Evolutionary conservation across 2,113 vertebrate species (phyloP), one percentile per base, ranked within the genome.

Genomic region (Ctenodactylus gundi): DNA sequence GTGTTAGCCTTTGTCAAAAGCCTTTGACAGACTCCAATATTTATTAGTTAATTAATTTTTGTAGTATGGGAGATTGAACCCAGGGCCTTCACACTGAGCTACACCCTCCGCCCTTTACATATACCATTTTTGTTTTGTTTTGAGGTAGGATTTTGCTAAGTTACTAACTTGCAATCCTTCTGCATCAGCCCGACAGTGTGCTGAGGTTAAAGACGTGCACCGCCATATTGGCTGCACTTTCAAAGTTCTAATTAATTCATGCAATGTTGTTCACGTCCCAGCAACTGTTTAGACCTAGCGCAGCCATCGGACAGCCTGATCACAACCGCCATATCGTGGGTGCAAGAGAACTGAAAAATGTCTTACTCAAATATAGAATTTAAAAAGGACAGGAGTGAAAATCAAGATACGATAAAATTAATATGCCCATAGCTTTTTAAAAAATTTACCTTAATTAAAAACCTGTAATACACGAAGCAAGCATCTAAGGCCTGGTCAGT

Each of bases 401-500:
- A 85, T 58, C 36, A 11, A 70, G 46, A 53, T 39, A 49, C 3
- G 11, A 51, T 36, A 41, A 55, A 87, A 82, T 36, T 21, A 60
- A 72, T 58, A 27, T 27, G n/a, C 1, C 27, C 21, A 57, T 46
- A 60, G n/a, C 41, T 20, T 53, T 91, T 84, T 90, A n/a, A n/a
- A n/a, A n/a, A n/a, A n/a, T n/a, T n/a, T 41, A 57, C 88, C 64
- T 93, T 77, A 78, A 65, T 76, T 90, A 88, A 87, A 75, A 93
- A 34, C 46, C 14, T 57, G 6, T 57, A 84, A 36, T 29, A 31
- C 64, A n/a, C 21, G 72, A 87, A 91, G 31, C 23, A 31, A 46
- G 12, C 17, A 72, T 64, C 83, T 73, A 31, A n/a, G 36, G 12
- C 72, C 7, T 36, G 34, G 77, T 95, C 65, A 34, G n/a, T 49